Evolutionary conservation across 2,113 vertebrate genomes (phyloP), one percentile per base, ranked within the genome.

Genomic region (Passer domesticus): DNA sequence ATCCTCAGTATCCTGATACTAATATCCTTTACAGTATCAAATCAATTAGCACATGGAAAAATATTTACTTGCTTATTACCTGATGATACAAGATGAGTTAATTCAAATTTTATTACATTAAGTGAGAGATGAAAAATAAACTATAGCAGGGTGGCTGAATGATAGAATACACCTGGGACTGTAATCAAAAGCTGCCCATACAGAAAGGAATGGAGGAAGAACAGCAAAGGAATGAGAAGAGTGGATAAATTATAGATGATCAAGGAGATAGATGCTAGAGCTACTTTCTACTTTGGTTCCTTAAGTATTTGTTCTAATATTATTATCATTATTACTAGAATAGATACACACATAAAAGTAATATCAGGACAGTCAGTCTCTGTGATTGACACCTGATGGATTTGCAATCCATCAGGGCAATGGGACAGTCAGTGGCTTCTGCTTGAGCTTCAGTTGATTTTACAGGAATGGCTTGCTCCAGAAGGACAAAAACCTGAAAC

Each of bases 11-110:
- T 58, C 33, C 14, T 24, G 56, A 15, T 35, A 52, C 23, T 79
- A 67, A 33, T 33, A 58, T 35, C 6, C 15, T 84, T 91, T 83
- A 83, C 31, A 62, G 41, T 84, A 22, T 60, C 31, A 67, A 77
- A 89, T 43, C 70, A 56, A 84, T 7, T 30, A 52, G 35, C 37
- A 74, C 44, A 78, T 85, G 39, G 66, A 91, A 94, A 93, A 93
- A 43, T 30, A 90, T 62, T 92, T 94, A 74, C 18, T 72, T 66
- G 27, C 39, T 68, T 70, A 58, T 96, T 97, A 98, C 98, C 97
- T 98, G 98, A 98, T 89, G 97, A 92, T 39, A 96, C 83, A 85
- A 98, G 90, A 68, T 99, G 98, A 95, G 98, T 97, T 96, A 99
- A 97, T 80, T 98, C 97, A 96, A 99, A 95, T 74, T 96, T 98